Evolutionary conservation across 2,888 invertebrate species (phyloP).

Genomic region (Agriopis marginaria): DNA sequence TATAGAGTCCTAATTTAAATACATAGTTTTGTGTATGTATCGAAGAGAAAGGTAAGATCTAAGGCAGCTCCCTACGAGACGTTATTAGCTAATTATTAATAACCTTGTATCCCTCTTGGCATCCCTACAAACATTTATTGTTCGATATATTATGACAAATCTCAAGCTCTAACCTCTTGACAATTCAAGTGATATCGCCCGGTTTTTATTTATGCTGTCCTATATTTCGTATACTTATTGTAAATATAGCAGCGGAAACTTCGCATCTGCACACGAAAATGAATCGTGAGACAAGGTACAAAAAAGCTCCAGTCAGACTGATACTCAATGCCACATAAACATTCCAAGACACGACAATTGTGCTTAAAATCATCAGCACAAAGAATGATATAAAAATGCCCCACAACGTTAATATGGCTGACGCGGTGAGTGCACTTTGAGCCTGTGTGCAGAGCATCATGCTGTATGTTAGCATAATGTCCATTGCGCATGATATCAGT

Average conservation of each 20-base stretch:
- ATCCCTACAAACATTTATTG: too few species aligned
- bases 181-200: not conserved
- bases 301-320: not conserved
- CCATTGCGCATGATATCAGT: not conserved
- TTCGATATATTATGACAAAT: too few species aligned
- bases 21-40: too few species aligned
- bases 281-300: not conserved
- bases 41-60: too few species aligned
- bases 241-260: not conserved
- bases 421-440: not conserved
- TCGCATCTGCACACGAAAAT: not conserved
- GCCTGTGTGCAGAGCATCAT: not conserved
- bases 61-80: too few species aligned
- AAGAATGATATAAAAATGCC: not conserved
- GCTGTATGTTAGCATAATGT: conserved; percentile 1
- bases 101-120: too few species aligned
- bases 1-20: too few species aligned
- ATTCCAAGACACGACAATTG: not conserved
- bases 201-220: not conserved
- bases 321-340: not conserved
- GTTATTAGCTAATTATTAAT: too few species aligned
- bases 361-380: not conserved
- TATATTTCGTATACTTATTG: not conserved
- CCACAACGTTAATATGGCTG: not conserved
- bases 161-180: not conserved